Base-by-base conservation (phyloP, 1,140 invertebrate species). In the Ceratosolen fusciceps region DNA sequence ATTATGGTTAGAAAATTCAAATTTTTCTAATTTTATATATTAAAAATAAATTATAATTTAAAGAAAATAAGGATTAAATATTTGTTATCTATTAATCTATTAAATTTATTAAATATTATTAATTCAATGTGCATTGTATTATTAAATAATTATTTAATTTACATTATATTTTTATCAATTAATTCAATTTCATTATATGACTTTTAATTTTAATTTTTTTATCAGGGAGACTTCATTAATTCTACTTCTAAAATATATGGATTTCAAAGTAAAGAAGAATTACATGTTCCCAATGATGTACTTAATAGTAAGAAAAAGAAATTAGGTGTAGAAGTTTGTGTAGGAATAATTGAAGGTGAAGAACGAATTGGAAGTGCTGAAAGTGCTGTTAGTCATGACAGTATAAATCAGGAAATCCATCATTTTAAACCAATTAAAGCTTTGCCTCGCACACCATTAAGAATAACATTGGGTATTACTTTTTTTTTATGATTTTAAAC, bases 381-480 rank as follows among this genome's bases (percentile, higher is more conserved):
- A 74, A 90, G 88, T 74, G 87, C 90, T 70, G 87, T 87, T 0
- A 93, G 92, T 85, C 91, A 91, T 70, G 92, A 93, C 80, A 92
- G 91, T 79, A 91, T 93, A 47, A 92, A 92, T 83, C 91, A 91
- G 82, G 92, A 93, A 83, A 91, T 92, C 82, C 92, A 92, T 84
- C 90, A 92, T 82, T 93, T 93, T 71, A 92, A 92, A 80, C 92
- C 92, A 26, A 92, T 92, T 56, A 91, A 91, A 82, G 88, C 90
- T 37, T 89, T 91, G 81, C 91, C 92, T 70, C 88, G 90, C 74
- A 91, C 90, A 19, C 85, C 90, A 12, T 81, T 91, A 14, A 86
- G 87, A 81, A 72, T 85, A 47, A 85, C 85, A 80, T 81, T 84
- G 79, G 90, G 89, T 89, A 79, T 88, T 75, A 79, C 29, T 54